Percentiles rank a stretch among this genome's conserved stretches.
Conservation (phyloP, 2,888 invertebrate genomes). For the Agrotis ipsilon region DNA sequence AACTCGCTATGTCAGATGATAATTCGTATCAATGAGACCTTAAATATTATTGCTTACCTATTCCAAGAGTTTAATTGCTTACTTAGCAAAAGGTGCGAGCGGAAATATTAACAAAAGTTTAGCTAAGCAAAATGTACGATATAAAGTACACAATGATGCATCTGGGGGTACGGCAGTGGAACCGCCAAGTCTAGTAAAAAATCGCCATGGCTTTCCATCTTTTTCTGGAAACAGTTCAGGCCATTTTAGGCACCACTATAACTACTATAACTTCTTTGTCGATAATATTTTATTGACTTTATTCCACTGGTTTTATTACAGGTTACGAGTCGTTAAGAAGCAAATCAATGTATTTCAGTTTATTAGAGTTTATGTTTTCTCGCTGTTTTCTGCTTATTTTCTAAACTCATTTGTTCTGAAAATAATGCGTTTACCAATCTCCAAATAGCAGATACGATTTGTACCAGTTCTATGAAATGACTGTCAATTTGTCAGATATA, state of each 20-base stretch:
- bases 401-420: background rate
- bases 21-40: too few relatives aligned
- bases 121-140: background rate
- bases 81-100: background rate
- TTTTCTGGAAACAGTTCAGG: too few relatives aligned
- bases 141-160: too few relatives aligned
- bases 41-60: background rate
- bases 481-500: background rate
- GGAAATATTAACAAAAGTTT: background rate
- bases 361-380: background rate
- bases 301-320: too few relatives aligned
- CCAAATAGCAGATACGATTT: slow-evolving; percentile 1
- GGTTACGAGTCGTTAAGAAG: too few relatives aligned
- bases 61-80: background rate
- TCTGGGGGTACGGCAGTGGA: too few relatives aligned
- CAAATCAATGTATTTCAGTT: background rate
- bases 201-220: too few relatives aligned
- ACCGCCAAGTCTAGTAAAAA: too few relatives aligned
- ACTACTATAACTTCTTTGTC: too few relatives aligned
- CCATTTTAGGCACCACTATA: too few relatives aligned
- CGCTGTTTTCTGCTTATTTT: background rate
- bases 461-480: slow-evolving; percentile 1
- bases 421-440: background rate
- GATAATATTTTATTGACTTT: too few relatives aligned
- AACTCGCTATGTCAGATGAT: too few relatives aligned